Evolutionary conservation across 2,797 vertebrate species (phyloP), one percentile per base, ranked within the genome.

Genomic region (Serranus cabrilla): DNA sequence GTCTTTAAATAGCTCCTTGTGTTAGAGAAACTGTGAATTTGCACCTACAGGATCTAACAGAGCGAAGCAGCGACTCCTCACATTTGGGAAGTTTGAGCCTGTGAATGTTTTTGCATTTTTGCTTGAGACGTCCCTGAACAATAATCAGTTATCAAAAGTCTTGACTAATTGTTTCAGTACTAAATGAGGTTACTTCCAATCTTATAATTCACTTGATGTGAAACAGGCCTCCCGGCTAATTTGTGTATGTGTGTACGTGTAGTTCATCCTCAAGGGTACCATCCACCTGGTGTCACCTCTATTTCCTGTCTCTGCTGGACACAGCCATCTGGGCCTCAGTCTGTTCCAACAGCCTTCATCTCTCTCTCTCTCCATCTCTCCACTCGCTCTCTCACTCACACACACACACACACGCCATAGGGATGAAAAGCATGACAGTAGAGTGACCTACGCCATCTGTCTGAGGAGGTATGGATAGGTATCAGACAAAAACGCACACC

Each of bases 311-410:
- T 88, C 91, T 74, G 81, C 74, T 72, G 88, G 89, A 93, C 90
- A 76, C 42, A 61, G 84, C 94, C 95, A 96, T 95, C 93, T 95
- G 94, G 84, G 84, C 82, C 63, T 74, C 93, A 92, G 90, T 94
- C 93, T 95, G 94, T 91, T 92, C 90, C 87, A 87, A 64, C 79
- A 88, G 73, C 72, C 84, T 76, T 80, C 72, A 78, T 84, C 80
- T 78, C 75, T 7, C 11, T 56, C 67, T 54, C 23, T 25, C 23
- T 57, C n/a, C 60, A 79, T 60, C 71, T 12, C 49, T 2, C 12
- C 56, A 17, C 21, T 43, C n/a, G 14, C 12, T 23, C 47, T 13
- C 47, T 13, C 47, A 1, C 21, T 14, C 31, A 46, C 63, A 51
- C 50, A 57, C 49, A 51, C 34, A 34, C n/a, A n/a, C 50, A 55